These are phyloP conservation scores for Tolmerus cingulatus DNA, from an alignment of 2,888 invertebrate species.

Conservation along the genomic window DNA sequence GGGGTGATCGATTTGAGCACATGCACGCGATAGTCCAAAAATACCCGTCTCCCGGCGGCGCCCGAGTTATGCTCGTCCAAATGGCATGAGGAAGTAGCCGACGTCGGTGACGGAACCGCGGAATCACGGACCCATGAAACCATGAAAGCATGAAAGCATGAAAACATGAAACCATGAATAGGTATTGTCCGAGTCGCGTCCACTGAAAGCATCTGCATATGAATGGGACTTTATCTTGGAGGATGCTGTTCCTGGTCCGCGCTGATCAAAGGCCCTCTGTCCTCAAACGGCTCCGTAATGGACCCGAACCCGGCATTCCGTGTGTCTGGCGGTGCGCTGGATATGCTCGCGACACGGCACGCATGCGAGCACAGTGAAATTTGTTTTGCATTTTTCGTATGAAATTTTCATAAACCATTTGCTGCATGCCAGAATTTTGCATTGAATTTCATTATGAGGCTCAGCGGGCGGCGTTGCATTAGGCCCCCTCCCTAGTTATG, in stretches of 20 bases:
- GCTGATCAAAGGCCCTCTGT: slow-evolving; percentile 10
- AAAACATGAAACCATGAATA: not conserved
- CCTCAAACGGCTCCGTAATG: not conserved
- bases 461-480: not conserved
- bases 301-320: not conserved
- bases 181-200: not conserved
- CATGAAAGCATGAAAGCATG: not conserved
- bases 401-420: slow-evolving; percentile 32
- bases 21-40: slow-evolving; percentile 23
- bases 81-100: slow-evolving; percentile 1
- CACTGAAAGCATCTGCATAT: slow-evolving; percentile 25
- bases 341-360: not conserved
- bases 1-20: slow-evolving; percentile 5
- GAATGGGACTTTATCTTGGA: slow-evolving; percentile 13
- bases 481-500: not conserved
- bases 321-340: not conserved
- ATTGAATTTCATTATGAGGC: not conserved
- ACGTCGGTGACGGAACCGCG: not conserved
- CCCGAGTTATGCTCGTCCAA: not conserved
- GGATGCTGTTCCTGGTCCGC: not conserved
- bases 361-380: not conserved
- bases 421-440: slow-evolving; percentile 26
- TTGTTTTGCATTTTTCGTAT: slow-evolving; percentile 27
- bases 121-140: not conserved
- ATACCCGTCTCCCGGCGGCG: slow-evolving; percentile 7